Evolutionary conservation across 2,113 vertebrate genomes (phyloP).

Genomic region (Gobius niger): DNA sequence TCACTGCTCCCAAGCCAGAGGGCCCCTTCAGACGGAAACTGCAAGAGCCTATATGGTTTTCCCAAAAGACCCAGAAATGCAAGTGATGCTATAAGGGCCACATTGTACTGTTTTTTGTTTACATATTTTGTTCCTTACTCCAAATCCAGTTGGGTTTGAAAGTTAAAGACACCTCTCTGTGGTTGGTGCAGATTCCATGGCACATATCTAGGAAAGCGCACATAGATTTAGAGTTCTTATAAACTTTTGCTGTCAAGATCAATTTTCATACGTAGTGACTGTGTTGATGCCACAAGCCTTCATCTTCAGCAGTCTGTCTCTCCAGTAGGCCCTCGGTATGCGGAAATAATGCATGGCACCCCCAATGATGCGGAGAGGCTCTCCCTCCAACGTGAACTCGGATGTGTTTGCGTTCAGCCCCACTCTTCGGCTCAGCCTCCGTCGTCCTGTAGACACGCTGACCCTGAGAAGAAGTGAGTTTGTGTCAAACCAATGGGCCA

Average conservation of each 20-base stretch:
- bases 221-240: not conserved
- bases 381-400: slow-evolving; percentile 82
- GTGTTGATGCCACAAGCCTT: slow-evolving; percentile 93
- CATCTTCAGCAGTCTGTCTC: slow-evolving; percentile 90
- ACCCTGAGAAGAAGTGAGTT: slow-evolving; percentile 27
- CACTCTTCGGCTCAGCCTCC: slow-evolving; percentile 72
- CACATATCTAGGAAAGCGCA: slow-evolving; percentile 78
- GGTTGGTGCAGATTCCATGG: slow-evolving; percentile 92
- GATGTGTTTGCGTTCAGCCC: slow-evolving; percentile 78
- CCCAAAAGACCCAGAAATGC: slow-evolving; percentile 6
- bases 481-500: slow-evolving; percentile 37
- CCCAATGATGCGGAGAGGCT: slow-evolving; percentile 81
- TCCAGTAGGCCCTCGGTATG: slow-evolving; percentile 88
- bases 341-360: slow-evolving; percentile 91
- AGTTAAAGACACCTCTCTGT: slow-evolving; percentile 84
- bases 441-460: slow-evolving; percentile 51
- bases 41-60: too few species aligned
- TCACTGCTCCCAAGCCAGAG: too few species aligned
- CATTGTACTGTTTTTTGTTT: not conserved
- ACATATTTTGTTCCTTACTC: slow-evolving; percentile 73
- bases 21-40: too few species aligned
- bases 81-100: slow-evolving; percentile 3
- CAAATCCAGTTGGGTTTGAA: slow-evolving; percentile 85
- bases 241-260: not conserved
- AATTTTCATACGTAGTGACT: slow-evolving; percentile 84